Conservation (phyloP, 2,888 invertebrate genomes). For the Thalpophila matura region DNA sequence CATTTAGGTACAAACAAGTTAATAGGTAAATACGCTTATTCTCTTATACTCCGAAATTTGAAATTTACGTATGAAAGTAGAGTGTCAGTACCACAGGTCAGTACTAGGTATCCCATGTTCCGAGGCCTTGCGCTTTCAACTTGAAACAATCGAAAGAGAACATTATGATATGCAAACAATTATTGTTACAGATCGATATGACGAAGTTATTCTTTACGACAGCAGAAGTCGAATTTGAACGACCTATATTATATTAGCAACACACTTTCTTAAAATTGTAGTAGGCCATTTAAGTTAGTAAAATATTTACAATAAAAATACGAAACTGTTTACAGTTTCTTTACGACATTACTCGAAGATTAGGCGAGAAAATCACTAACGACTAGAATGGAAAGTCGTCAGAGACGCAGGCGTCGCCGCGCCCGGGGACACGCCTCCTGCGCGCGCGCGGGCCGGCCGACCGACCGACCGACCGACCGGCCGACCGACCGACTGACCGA, state of each 20-base stretch:
- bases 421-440: conserved; percentile 39
- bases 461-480: too few species aligned
- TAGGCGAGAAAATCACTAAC: conserved; percentile 88
- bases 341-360: conserved; percentile 85
- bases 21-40: conserved; percentile 68
- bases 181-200: conserved; percentile 72
- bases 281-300: conserved; percentile 88
- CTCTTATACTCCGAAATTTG: conserved; percentile 64
- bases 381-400: conserved; percentile 77
- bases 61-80: conserved; percentile 72
- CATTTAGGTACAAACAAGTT: conserved; percentile 79
- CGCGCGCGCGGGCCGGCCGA: conserved; percentile 4
- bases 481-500: too few species aligned
- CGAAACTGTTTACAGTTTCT: conserved; percentile 86
- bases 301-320: conserved; percentile 89
- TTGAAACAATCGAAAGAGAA: conserved; percentile 48
- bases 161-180: conserved; percentile 72
- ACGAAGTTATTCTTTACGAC: conserved; percentile 65
- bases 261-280: conserved; percentile 84
- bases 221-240: conserved; percentile 82
- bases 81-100: conserved; percentile 59
- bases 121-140: conserved; percentile 43
- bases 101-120: conserved; percentile 48
- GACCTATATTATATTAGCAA: conserved; percentile 83
- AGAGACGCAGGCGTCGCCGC: conserved; percentile 53